Percentiles rank a stretch among this genome's conserved stretches.
phyloP scores from a whole-genome alignment of 2,888 invertebrate species.

The Lithosia quadra region DNA sequence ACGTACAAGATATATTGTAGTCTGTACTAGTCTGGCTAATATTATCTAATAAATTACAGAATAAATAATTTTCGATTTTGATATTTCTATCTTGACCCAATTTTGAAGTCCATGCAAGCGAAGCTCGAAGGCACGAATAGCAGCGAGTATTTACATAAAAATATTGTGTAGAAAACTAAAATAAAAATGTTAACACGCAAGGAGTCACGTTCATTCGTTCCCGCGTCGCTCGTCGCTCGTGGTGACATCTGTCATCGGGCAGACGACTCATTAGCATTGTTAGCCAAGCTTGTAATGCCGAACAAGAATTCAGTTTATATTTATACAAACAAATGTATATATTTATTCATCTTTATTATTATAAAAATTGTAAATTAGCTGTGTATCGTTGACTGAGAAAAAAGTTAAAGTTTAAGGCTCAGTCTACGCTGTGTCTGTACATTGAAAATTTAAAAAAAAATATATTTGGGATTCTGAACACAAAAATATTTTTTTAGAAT shows the following conservation, averaged over 20 bases:
- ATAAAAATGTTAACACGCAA: slow-evolving; percentile 21
- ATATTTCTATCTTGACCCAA: background rate
- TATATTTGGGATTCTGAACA: too few species aligned
- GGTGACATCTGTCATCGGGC: slow-evolving; percentile 57
- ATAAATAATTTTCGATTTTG: too few species aligned
- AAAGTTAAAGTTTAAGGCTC: too few species aligned
- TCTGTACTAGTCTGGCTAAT: too few species aligned
- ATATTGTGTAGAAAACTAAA: slow-evolving; percentile 3
- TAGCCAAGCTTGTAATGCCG: slow-evolving; percentile 34
- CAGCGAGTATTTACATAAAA: background rate
- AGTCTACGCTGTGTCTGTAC: too few species aligned
- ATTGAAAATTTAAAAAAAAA: too few species aligned
- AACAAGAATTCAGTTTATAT: slow-evolving; percentile 30
- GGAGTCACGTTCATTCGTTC: slow-evolving; percentile 31
- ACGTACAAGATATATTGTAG: too few species aligned
- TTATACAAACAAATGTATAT: background rate
- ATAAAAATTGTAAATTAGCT: too few species aligned
- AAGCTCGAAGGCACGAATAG: background rate
- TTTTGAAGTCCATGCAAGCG: background rate
- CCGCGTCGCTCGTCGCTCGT: slow-evolving; percentile 22
- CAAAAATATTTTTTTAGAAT: too few species aligned
- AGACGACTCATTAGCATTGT: slow-evolving; percentile 66
- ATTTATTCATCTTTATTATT: too few species aligned
- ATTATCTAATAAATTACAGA: too few species aligned
- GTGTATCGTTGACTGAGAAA: too few species aligned